Base-by-base conservation (phyloP, 1,140 invertebrate species). In the Drosophila obscura region DNA sequence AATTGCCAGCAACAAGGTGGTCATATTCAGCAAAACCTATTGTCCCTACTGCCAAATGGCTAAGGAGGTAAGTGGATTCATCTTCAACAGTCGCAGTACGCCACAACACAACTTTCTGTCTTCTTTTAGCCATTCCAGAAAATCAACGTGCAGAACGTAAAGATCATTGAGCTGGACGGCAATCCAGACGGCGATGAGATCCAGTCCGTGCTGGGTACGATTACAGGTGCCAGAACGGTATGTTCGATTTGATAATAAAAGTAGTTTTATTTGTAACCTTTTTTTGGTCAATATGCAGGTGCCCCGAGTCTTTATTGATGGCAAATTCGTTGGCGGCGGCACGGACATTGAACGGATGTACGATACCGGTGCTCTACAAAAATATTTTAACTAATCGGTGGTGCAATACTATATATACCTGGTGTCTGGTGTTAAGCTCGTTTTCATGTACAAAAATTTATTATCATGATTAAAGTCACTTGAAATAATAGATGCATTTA, bases 41-140 rank as follows among this genome's bases (percentile, higher is more conserved):
- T 99, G 97, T 85, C 97, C 97, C 0, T 98, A 97, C 79, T 98
- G 97, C 89, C 95, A 93, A 74, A 94, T 97, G 93, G 97, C 97
- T 1, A 95, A 95, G 91, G 93, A 94, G 63, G 82, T 85, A n/a
- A 80, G 77, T n/a, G 7, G 66, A 15, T 1, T 15, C 5, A 55
- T 51, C n/a, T 31, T 31, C 7, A 26, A 49, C 53, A 55, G 48
- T 39, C 44, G 5, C 0, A 11, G 9, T 51, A 5, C 4, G 4
- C 39, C 22, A 60, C 22, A 60, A 19, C 19, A 1, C 4, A 13
- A 39, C 35, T n/a, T 11, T 7, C 5, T 39, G 22, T 13, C n/a
- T 49, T 61, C 0, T 53, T 39, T 9, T 11, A 85, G 96, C 94
- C 95, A 4, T 97, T 97, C 84, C 92, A 94, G 5, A 95, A 96